Evolutionary conservation across 2,888 invertebrate species (phyloP).

Genomic region (Drosophila tripunctata): DNA sequence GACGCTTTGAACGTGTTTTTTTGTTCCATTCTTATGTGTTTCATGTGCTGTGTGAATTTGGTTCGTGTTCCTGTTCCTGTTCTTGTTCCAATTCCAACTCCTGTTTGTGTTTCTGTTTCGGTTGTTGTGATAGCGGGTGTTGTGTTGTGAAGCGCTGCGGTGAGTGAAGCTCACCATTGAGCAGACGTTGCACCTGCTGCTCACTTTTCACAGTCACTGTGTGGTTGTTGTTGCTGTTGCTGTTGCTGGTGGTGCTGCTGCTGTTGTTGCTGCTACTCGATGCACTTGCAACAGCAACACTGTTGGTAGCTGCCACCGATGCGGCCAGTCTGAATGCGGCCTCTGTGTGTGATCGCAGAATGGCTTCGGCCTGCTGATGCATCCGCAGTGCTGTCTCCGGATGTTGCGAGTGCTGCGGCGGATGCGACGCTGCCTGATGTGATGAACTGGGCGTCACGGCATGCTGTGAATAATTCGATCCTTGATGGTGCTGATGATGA

Average conservation of each 20-base stretch:
- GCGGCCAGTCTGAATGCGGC: constrained; percentile 91
- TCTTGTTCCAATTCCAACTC: constrained; percentile 2
- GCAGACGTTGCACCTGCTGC: constrained; percentile 53
- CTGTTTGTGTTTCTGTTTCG: constrained; percentile 9
- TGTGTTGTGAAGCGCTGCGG: constrained; percentile 82
- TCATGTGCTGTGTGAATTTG: constrained; percentile 87
- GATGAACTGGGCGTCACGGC: constrained; percentile 39
- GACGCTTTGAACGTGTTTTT: too few relatives aligned
- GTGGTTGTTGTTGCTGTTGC: not conserved
- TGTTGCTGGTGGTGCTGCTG: not conserved
- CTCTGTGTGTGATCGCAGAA: constrained; percentile 93
- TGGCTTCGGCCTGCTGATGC: constrained; percentile 93
- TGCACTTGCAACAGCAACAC: constrained; percentile 12
- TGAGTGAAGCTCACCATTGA: constrained; percentile 28
- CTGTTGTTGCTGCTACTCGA: too few relatives aligned
- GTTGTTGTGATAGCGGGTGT: constrained; percentile 82
- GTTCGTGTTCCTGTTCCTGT: constrained; percentile 26
- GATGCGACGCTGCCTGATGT: constrained; percentile 65
- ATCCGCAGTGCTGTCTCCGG: constrained; percentile 86
- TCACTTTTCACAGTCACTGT: constrained; percentile 1
- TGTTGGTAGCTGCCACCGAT: constrained; percentile 42
- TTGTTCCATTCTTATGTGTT: too few relatives aligned
- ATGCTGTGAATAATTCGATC: constrained; percentile 54
- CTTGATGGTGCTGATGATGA: constrained; percentile 58
- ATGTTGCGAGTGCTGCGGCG: constrained; percentile 42